Conservation (phyloP, 2,888 invertebrate species). For the Erebia palarica region DNA sequence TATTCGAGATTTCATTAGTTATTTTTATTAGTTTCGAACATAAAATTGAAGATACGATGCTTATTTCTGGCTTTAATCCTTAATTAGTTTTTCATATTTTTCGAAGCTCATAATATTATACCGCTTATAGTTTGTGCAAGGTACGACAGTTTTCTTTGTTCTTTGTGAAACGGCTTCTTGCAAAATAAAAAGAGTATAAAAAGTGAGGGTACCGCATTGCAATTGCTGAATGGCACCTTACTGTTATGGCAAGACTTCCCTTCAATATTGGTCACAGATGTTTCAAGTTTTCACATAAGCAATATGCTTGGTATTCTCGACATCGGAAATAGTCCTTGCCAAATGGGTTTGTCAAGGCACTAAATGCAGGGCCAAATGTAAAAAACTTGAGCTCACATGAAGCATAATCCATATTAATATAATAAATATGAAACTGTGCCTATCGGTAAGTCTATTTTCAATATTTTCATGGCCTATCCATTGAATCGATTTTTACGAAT, state of each 20-base stretch:
- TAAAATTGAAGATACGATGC: too few species aligned
- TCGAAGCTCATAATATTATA: slow-evolving; percentile 8
- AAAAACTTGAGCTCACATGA: too few species aligned
- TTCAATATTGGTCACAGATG: slow-evolving; percentile 9
- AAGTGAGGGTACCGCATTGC: background rate
- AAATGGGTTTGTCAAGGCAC: background rate
- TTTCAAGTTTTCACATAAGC: slow-evolving; percentile 3
- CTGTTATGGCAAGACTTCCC: background rate
- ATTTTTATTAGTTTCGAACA: too few species aligned
- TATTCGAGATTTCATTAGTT: too few species aligned
- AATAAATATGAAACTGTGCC: too few species aligned
- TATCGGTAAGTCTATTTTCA: too few species aligned
- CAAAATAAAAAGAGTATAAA: slow-evolving; percentile 4
- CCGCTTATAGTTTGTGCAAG: slow-evolving; percentile 8
- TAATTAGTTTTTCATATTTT: background rate
- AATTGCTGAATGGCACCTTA: background rate
- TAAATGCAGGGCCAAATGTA: too few species aligned
- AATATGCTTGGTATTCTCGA: background rate
- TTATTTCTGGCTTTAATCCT: too few species aligned
- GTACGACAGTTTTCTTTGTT: background rate
- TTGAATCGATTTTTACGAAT: too few species aligned
- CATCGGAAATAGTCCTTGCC: background rate
- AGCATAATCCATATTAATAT: too few species aligned
- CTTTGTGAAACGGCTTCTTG: background rate
- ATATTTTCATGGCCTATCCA: too few species aligned